These are phyloP conservation scores for Eilema griseolum DNA, from an alignment of 2,888 invertebrate genomes.

Conservation along the genomic window DNA sequence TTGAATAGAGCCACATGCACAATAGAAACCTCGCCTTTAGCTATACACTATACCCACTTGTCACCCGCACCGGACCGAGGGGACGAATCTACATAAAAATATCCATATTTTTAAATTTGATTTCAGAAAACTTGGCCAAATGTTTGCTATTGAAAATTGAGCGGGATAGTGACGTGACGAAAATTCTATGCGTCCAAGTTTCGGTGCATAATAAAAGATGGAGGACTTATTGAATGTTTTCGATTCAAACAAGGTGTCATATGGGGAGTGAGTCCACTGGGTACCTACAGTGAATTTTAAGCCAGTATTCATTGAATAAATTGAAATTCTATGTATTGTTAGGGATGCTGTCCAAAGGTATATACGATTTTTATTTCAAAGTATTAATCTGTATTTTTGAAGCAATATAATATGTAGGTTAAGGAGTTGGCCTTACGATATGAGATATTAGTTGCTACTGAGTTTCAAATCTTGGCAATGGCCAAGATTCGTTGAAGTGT, in stretches of 20 bases:
- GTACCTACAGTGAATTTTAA: conserved; percentile 17
- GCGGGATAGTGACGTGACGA: conserved; percentile 80
- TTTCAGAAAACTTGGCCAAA: conserved; percentile 80
- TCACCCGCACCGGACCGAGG: conserved; percentile 78
- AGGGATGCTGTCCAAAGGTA: neutral
- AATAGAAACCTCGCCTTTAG: conserved; percentile 66
- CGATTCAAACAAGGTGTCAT: conserved; percentile 32
- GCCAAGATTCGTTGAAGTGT: too few relatives aligned
- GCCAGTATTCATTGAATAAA: conserved; percentile 7
- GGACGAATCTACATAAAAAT: conserved; percentile 80
- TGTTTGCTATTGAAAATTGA: conserved; percentile 86
- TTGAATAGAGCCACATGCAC: conserved; percentile 63
- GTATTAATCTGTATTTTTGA: too few relatives aligned
- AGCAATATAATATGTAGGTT: too few relatives aligned
- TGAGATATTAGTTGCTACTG: too few relatives aligned
- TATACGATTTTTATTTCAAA: too few relatives aligned
- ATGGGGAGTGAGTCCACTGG: conserved; percentile 20
- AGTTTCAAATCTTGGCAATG: too few relatives aligned
- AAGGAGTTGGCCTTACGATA: too few relatives aligned
- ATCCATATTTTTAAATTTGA: conserved; percentile 86
- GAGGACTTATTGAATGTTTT: conserved; percentile 58
- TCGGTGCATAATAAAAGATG: conserved; percentile 68
- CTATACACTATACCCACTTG: conserved; percentile 70
- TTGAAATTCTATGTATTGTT: neutral
- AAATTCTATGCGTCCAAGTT: conserved; percentile 74